Evolutionary conservation across 2,888 invertebrate species (phyloP).

Genomic region (Leptinotarsa rubiginosa): DNA sequence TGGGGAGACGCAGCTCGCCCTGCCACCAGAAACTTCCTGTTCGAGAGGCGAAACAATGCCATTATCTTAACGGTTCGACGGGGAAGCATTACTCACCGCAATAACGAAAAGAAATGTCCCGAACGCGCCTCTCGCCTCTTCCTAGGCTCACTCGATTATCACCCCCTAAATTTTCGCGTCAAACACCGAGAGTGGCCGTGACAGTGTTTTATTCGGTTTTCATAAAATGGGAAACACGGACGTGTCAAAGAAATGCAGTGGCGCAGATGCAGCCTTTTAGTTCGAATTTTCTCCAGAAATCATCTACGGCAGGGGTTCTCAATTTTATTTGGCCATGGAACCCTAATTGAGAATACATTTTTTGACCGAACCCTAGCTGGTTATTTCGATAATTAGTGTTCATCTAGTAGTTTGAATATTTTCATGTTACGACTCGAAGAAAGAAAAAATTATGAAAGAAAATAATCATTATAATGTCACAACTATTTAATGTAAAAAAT

Average conservation of each 20-base stretch:
- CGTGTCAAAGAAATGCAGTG: constrained; percentile 27
- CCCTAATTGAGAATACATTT: no score
- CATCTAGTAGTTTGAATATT: no score
- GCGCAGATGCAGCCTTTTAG: constrained; percentile 1
- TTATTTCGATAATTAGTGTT: no score
- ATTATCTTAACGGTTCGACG: constrained; percentile 41
- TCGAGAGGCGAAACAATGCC: constrained; percentile 28
- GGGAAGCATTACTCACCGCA: constrained; percentile 42
- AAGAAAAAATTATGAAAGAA: no score
- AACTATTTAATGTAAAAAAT: no score
- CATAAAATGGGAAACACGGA: constrained; percentile 36
- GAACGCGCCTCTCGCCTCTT: constrained; percentile 26
- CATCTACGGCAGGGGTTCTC: background rate
- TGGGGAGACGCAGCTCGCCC: constrained; percentile 9
- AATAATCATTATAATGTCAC: no score
- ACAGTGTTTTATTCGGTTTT: constrained; percentile 42
- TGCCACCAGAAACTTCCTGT: constrained; percentile 16
- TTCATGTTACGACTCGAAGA: no score
- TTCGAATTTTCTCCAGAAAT: background rate
- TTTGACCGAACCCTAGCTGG: no score
- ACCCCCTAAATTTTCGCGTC: constrained; percentile 40
- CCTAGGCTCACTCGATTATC: constrained; percentile 39
- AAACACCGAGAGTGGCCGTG: constrained; percentile 39
- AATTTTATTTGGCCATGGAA: no score
- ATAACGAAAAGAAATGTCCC: constrained; percentile 41